Conservation (phyloP, 2,888 invertebrate species). For the Nematopogon swammerdamellus region DNA sequence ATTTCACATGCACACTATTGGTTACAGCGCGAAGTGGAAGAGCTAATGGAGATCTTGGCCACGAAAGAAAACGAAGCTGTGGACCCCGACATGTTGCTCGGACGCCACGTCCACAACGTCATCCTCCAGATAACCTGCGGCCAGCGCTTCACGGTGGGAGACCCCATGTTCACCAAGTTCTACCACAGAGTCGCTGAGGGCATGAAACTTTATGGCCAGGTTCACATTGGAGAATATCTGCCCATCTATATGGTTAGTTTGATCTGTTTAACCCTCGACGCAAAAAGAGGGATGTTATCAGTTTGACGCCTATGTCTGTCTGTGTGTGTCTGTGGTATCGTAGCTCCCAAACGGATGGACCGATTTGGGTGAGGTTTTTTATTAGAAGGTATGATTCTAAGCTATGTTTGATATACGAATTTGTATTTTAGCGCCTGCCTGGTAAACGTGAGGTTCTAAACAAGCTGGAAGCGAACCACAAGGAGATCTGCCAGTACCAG, state of each 20-base stretch:
- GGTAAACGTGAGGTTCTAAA: slow-evolving; percentile 21
- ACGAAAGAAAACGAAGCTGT: slow-evolving; percentile 55
- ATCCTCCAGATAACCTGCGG: slow-evolving; percentile 84
- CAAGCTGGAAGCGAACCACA: slow-evolving; percentile 47
- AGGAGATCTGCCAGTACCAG: slow-evolving; percentile 22
- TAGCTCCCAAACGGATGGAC: no score
- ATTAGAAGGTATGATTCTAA: no score
- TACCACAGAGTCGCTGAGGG: slow-evolving; percentile 77
- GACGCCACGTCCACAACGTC: slow-evolving; percentile 77
- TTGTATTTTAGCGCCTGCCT: slow-evolving; percentile 19
- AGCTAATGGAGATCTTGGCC: slow-evolving; percentile 58
- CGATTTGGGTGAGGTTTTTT: no score
- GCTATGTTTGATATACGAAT: no score
- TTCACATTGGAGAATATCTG: slow-evolving; percentile 72
- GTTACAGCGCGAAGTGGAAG: slow-evolving; percentile 64
- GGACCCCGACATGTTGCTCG: slow-evolving; percentile 64
- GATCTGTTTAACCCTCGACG: no score
- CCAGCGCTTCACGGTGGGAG: slow-evolving; percentile 69
- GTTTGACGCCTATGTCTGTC: no score
- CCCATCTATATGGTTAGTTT: slow-evolving; percentile 58
- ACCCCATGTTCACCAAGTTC: slow-evolving; percentile 66
- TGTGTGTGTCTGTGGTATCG: no score
- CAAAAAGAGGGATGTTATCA: no score
- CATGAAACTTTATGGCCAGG: slow-evolving; percentile 72
- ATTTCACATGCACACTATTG: slow-evolving; percentile 1